Base-by-base conservation (phyloP, 2,797 vertebrate species). In the Diplodus puntazzo region DNA sequence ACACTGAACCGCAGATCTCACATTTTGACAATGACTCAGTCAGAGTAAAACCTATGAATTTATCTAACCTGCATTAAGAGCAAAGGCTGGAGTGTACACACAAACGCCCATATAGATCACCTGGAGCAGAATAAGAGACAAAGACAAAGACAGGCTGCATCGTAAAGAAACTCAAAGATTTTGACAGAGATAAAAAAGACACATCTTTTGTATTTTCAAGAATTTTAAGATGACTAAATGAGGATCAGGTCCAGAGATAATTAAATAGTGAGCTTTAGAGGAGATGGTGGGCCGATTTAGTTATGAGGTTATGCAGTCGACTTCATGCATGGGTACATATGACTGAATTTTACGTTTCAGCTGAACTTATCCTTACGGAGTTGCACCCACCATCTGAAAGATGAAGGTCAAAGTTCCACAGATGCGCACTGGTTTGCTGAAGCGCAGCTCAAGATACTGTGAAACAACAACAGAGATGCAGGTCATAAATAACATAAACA, bases 391-490 rank as follows among this genome's bases (percentile, higher is more conserved):
- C 96, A 97, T 99, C 78, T 99, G 98, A 93, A 98, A 98, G 89
- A 99, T 98, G 93, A 99, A 99, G 59, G 97, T 97, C 84, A 96
- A 0, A 0, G 98, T 99, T n/a, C 97, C 98, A 2, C 96, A 96
- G 64, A 99, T 20, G 1, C 97, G 93, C 39, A 98, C 97, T 0
- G 92, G 85, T 94, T 97, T 98, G 91, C 92, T 97, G 93, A 99
- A 99, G 23, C 98, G 97, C 60, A 99, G 94, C 72, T 99, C 97
- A 80, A 99, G 91, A 86, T 99, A 99, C 98, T 99, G 89, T 49
- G 25, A 80, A 73, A 67, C 42, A 79, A 46, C 34, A 68, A 1
- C 4, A 72, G 52, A 69, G 20, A 3, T 21, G 53, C 0, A 45
- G 16, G 16, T 79, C n/a, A 52, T 2, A 54, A 13, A 55, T 42